Conservation (phyloP, 1,140 invertebrate genomes). For the Glossosoma conforme region DNA sequence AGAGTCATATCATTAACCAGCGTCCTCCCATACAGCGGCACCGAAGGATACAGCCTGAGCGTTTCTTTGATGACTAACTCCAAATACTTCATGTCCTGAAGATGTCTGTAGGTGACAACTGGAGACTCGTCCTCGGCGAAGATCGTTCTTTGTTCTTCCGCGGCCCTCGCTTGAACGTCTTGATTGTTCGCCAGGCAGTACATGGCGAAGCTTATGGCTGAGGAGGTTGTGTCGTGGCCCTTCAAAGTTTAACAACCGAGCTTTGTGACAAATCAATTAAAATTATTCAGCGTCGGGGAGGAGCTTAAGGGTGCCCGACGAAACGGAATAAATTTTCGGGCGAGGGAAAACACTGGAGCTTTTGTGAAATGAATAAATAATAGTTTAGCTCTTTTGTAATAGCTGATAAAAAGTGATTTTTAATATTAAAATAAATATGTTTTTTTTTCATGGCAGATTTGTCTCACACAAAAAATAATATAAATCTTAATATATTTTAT, state of each 20-base stretch:
- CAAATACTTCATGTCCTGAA: slow-evolving; percentile 55
- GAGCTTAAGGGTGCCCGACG: too few relatives aligned
- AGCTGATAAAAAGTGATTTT: too few relatives aligned
- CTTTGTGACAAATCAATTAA: neutral
- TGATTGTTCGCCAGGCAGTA: slow-evolving; percentile 44
- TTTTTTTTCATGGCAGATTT: too few relatives aligned
- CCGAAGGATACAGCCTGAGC: slow-evolving; percentile 57
- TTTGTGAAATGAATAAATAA: too few relatives aligned
- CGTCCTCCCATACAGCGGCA: slow-evolving; percentile 55
- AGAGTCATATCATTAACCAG: slow-evolving; percentile 48
- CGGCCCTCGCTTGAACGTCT: slow-evolving; percentile 40
- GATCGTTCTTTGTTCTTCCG: slow-evolving; percentile 40
- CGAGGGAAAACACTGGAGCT: too few relatives aligned
- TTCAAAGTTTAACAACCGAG: slow-evolving; percentile 35
- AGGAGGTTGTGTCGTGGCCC: slow-evolving; percentile 67
- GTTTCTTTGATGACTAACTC: slow-evolving; percentile 61
- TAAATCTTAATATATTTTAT: too few relatives aligned
- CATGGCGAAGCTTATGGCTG: slow-evolving; percentile 46
- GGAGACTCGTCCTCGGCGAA: slow-evolving; percentile 40
- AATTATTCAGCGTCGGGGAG: too few relatives aligned
- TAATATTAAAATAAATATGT: too few relatives aligned
- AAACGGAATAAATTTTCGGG: too few relatives aligned
- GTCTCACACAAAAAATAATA: too few relatives aligned
- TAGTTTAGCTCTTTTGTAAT: too few relatives aligned
- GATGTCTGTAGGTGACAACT: slow-evolving; percentile 49